Conservation (phyloP, 1,140 invertebrate species). For the Tribolium castaneum region DNA sequence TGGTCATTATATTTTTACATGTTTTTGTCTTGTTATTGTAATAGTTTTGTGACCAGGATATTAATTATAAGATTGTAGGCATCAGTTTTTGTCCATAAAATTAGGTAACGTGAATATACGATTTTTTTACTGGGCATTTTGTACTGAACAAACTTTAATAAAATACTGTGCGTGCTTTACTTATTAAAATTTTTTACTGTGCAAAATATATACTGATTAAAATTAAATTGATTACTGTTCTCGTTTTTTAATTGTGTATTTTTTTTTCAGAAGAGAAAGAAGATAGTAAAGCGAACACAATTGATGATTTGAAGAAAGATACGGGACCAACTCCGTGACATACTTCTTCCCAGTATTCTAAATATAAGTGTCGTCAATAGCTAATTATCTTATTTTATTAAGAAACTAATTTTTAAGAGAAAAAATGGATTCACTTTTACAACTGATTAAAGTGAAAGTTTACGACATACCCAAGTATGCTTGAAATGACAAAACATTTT, state of each 20-base stretch:
- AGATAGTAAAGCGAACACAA: conserved; percentile 68
- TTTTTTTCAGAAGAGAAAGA: conserved; percentile 69
- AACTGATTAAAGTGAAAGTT: neutral
- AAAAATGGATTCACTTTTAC: neutral
- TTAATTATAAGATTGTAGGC: too few species aligned
- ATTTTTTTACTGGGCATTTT: too few species aligned
- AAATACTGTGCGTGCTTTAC: too few species aligned
- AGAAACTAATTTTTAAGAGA: neutral
- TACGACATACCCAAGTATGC: neutral
- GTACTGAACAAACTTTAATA: too few species aligned
- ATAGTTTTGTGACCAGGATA: too few species aligned
- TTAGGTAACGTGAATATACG: too few species aligned
- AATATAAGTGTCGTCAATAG: conserved; percentile 52
- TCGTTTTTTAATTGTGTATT: neutral
- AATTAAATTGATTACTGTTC: neutral
- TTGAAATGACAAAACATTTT: neutral
- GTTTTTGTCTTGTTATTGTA: too few species aligned
- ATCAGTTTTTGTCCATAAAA: too few species aligned
- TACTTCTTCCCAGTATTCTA: conserved; percentile 52
- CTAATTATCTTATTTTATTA: conserved; percentile 18
- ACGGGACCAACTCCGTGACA: conserved; percentile 68
- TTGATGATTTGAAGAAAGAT: conserved; percentile 75
- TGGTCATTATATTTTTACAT: too few species aligned
- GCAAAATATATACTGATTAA: too few species aligned
- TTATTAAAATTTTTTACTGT: too few species aligned